Percentiles rank a stretch among this genome's conserved stretches.
Evolutionary conservation across 2,113 vertebrate species (phyloP).

Genomic region (Psettodes erumei): DNA sequence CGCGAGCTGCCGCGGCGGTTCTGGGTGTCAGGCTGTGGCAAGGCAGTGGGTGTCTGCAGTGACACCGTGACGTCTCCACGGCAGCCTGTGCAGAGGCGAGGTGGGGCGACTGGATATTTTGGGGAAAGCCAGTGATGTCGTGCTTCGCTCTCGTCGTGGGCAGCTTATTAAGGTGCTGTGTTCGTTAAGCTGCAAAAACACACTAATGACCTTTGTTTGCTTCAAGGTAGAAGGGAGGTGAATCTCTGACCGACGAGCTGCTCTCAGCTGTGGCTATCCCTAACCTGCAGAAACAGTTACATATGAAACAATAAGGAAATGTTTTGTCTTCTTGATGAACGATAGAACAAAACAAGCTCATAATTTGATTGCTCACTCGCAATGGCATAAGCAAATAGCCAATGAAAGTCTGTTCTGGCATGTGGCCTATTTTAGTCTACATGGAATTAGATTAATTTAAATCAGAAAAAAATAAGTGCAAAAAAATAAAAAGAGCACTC

Average conservation of each 20-base stretch:
- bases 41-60: constrained; percentile 77
- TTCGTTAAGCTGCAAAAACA: background rate
- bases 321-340: background rate
- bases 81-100: constrained; percentile 88
- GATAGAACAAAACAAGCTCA: background rate
- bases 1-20: constrained; percentile 88
- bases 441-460: constrained; percentile 82
- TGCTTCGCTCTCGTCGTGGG: constrained; percentile 83
- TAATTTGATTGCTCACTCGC: constrained; percentile 30
- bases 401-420: constrained; percentile 56
- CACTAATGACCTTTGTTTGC: background rate
- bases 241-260: background rate
- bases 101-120: constrained; percentile 81
- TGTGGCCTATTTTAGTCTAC: constrained; percentile 79
- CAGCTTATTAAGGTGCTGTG: constrained; percentile 35
- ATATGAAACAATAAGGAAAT: constrained; percentile 1
- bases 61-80: constrained; percentile 81
- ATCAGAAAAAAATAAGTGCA: constrained; percentile 62
- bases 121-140: constrained; percentile 82
- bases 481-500: constrained; percentile 42
- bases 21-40: constrained; percentile 88
- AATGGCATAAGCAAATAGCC: constrained; percentile 57
- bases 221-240: background rate
- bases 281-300: constrained; percentile 9
- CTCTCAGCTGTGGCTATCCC: background rate